Evolutionary conservation across 2,888 invertebrate species (phyloP).

Genomic region (Suillia variegata): DNA sequence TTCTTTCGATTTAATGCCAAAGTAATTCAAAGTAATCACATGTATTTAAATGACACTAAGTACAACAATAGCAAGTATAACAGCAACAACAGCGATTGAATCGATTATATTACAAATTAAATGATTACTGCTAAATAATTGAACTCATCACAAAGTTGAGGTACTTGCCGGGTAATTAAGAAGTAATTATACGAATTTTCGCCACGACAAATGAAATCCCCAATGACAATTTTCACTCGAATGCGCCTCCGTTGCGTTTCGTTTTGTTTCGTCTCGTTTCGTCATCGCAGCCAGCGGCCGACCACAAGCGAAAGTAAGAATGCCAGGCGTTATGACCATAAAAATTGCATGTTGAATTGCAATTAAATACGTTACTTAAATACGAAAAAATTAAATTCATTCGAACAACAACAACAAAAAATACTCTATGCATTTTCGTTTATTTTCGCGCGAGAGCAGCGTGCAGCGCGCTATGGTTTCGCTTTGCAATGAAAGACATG

Average conservation of each 20-base stretch:
- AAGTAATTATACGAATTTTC: background rate
- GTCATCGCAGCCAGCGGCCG: too few species aligned
- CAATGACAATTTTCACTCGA: too few species aligned
- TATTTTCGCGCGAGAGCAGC: too few species aligned
- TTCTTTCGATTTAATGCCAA: too few species aligned
- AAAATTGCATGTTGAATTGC: constrained; percentile 49
- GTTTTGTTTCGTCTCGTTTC: too few species aligned
- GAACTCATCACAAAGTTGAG: background rate
- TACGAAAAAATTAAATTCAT: background rate
- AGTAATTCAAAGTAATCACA: too few species aligned
- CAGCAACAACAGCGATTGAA: too few species aligned
- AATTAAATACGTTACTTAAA: constrained; percentile 32
- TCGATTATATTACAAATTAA: background rate
- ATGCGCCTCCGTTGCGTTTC: too few species aligned
- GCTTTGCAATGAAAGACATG: constrained; percentile 7
- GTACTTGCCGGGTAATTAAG: background rate
- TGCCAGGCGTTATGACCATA: background rate
- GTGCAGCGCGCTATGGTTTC: too few species aligned
- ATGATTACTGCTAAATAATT: background rate
- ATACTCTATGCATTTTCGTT: background rate
- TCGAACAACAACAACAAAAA: background rate
- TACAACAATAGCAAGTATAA: too few species aligned
- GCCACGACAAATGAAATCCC: background rate
- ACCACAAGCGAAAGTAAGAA: background rate
- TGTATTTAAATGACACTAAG: too few species aligned